A percentile compares a stretch with the other conserved stretches of the same genome.
Conservation (phyloP, 2,888 invertebrate genomes). For the Allacma fusca region DNA sequence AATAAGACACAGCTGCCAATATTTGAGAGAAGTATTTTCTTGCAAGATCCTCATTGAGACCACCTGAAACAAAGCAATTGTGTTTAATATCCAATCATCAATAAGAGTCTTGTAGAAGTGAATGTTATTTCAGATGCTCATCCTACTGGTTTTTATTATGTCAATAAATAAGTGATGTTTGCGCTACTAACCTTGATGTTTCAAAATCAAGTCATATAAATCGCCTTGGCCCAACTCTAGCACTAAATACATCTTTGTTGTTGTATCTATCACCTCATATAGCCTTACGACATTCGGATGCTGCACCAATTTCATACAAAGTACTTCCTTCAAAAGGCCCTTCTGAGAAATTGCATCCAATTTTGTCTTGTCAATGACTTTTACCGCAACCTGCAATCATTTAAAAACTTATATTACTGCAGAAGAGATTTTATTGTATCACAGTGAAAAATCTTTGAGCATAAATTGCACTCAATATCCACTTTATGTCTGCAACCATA, state of each 20-base stretch:
- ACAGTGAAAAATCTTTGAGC: too few species aligned
- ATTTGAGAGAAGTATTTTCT: constrained; percentile 95
- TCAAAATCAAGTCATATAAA: constrained; percentile 56
- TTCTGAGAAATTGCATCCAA: constrained; percentile 94
- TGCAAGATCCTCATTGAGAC: constrained; percentile 82
- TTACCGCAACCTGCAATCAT: constrained; percentile 66
- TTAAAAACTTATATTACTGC: constrained; percentile 2
- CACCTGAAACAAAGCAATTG: constrained; percentile 69
- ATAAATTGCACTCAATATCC: too few species aligned
- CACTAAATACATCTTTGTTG: constrained; percentile 95
- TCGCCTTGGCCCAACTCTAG: constrained; percentile 94
- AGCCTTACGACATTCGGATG: constrained; percentile 95
- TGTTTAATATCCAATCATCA: too few species aligned
- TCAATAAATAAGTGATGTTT: too few species aligned
- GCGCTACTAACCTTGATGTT: constrained; percentile 49
- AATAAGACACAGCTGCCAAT: constrained; percentile 93
- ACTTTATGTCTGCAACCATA: too few species aligned
- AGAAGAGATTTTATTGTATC: not conserved
- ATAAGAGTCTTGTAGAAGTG: too few species aligned
- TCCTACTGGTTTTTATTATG: not conserved
- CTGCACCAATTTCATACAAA: constrained; percentile 75
- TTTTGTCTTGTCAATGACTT: constrained; percentile 96
- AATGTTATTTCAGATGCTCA: too few species aligned
- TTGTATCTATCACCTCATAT: constrained; percentile 99
- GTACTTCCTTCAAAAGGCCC: constrained; percentile 94